These are phyloP conservation scores for Syrphus vitripennis DNA, from an alignment of 2,888 invertebrate genomes.

Conservation along the genomic window DNA sequence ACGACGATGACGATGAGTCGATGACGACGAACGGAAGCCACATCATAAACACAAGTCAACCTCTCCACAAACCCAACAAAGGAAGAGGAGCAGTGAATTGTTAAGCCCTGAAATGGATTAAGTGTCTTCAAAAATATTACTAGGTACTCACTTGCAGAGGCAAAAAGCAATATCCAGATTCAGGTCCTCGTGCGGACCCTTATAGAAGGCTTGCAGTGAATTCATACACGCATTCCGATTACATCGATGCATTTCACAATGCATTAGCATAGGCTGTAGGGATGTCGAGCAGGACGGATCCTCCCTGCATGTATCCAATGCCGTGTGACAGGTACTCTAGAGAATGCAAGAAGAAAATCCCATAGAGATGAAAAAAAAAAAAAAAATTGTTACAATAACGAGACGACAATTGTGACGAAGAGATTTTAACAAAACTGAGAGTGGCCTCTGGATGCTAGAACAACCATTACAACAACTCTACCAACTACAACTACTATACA, in stretches of 20 bases:
- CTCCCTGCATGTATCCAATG: conserved; percentile 90
- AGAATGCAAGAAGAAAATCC: conserved; percentile 81
- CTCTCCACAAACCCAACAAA: neutral
- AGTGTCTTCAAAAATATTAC: conserved; percentile 52
- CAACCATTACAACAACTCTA: neutral
- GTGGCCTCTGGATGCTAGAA: conserved; percentile 7
- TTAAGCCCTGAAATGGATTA: conserved; percentile 54
- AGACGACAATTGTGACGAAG: conserved; percentile 32
- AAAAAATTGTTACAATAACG: conserved; percentile 45
- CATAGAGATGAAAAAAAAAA: neutral
- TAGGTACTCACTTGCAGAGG: conserved; percentile 91
- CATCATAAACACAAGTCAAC: conserved; percentile 24
- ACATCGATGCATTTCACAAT: conserved; percentile 90
- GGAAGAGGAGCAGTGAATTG: conserved; percentile 32
- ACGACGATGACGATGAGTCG: too few relatives aligned
- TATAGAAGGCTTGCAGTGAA: conserved; percentile 92
- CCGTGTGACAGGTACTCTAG: conserved; percentile 93
- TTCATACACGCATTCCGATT: conserved; percentile 94
- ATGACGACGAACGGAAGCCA: conserved; percentile 46
- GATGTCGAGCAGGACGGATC: conserved; percentile 90
- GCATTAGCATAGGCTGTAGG: conserved; percentile 91
- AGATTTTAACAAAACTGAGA: conserved; percentile 49
- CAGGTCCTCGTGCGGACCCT: conserved; percentile 89
- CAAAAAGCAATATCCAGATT: conserved; percentile 96
- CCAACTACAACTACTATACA: neutral